Base-by-base conservation (phyloP, 1,140 invertebrate genomes). In the Aphelenchoides fujianensis region DNA sequence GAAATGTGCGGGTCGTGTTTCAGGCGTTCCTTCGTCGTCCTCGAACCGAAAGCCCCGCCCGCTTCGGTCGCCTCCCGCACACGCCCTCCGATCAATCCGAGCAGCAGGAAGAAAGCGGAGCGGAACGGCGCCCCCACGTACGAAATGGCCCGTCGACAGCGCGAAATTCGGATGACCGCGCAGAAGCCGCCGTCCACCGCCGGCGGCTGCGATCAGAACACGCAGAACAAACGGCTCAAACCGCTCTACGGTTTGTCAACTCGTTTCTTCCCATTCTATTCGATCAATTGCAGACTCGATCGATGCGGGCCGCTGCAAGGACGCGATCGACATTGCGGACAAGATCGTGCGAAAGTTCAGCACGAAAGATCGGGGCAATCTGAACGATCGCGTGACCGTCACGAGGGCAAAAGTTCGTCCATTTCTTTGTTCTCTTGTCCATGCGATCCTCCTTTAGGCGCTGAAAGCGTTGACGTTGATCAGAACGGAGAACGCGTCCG, bases 321-420 rank as follows among this genome's bases (percentile, higher is more conserved):
- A 96, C 85, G 94, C 94, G 0, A 87, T 97, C n/a, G 93, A 97
- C 85, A 95, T 97, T 86, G 92, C 92, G 3, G 94, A 97, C 70
- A 96, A 95, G 86, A 91, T 59, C 34, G 23, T 23, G 5, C 55
- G 55, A 5, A 59, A 59, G 23, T 59, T 59, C 23, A 32, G 23
- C 5, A 19, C 12, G 27, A 59, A 59, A 23, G 55, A 59, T 32
- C 55, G 55, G 28, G 19, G 19, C 5, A 48, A 48, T 23, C 5
- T 59, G 12, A 23, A 59, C 19, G 55, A 59, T 19, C 5, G 19
- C 7, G 19, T 23, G 12, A 59, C 55, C 28, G 55, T 59, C 5
- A 59, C 5, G 12, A 59, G 27, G 5, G 55, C 55, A 59, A 5
- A 59, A 23, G 55, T 19, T 7, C 23, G 5, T 5, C 7, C 5